These are phyloP conservation scores for Drosophila ananassae DNA, from an alignment of 1,140 invertebrate species.

Conservation along the genomic window DNA sequence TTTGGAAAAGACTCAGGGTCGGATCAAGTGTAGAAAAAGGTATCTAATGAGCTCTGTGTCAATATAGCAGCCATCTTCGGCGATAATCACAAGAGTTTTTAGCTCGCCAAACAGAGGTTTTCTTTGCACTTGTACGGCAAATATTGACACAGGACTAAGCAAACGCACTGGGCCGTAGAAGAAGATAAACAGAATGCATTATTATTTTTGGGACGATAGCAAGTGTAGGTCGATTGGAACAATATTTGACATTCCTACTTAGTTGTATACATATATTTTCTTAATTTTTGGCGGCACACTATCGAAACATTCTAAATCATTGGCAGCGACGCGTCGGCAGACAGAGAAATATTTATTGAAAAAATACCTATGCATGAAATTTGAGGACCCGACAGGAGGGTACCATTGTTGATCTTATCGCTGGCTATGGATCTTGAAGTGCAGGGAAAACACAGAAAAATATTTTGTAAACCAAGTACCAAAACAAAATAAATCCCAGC, in stretches of 20 bases:
- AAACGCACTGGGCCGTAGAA: constrained; percentile 27
- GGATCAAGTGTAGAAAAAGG: constrained; percentile 37
- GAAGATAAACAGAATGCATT: constrained; percentile 33
- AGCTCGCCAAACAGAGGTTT: constrained; percentile 35
- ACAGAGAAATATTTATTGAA: constrained; percentile 44
- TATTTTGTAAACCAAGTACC: constrained; percentile 51
- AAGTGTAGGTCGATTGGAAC: constrained; percentile 46
- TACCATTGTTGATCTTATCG: constrained; percentile 49
- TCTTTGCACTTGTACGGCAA: constrained; percentile 50
- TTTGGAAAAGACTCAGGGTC: constrained; percentile 40
- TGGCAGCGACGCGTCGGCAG: constrained; percentile 17
- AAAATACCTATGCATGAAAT: constrained; percentile 56
- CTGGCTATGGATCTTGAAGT: constrained; percentile 27
- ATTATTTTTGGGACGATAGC: constrained; percentile 31
- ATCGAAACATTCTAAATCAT: constrained; percentile 28
- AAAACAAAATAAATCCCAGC: constrained; percentile 43
- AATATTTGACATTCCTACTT: constrained; percentile 48
- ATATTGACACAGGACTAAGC: constrained; percentile 50
- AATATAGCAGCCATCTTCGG: constrained; percentile 38
- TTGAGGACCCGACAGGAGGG: constrained; percentile 19
- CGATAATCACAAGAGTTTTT: constrained; percentile 46
- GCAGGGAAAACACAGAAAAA: constrained; percentile 44
- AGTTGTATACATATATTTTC: constrained; percentile 46
- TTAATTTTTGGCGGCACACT: constrained; percentile 42
- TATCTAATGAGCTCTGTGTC: constrained; percentile 50